Evolutionary conservation across 2,113 vertebrate genomes (phyloP), one percentile per base, ranked within the genome.

Genomic region (Microtus montanus): DNA sequence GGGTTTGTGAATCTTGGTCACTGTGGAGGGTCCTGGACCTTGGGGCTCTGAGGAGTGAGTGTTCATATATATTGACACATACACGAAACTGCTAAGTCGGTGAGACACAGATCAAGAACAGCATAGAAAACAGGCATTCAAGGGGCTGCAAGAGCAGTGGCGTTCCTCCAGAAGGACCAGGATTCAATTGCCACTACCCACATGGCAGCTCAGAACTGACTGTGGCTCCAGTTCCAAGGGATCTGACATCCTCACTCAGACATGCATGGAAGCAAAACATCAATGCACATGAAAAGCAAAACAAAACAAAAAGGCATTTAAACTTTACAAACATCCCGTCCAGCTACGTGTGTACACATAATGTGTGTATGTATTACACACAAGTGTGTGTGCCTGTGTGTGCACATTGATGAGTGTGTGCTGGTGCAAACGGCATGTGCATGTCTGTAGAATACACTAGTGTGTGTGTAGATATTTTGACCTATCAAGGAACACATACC

Each of bases 401-500:
- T 63, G 6, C 38, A 44, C 58, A 84, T 44, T 41, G 14, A 84
- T 44, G n/a, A 14, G 38, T 84, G 58, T 44, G 38, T 84, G 38
- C 61, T 11, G 24, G 61, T 30, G 24, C 28, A 61, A 14, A 28
- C 17, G 5, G 26, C 28, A 19, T 84, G 58, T 84, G 38, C 4
- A 5, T 64, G 13, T 64, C 8, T 84, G 14, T 64, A 38, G 79
- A 61, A 61, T 38, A n/a, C 33, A 35, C 44, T 35, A 22, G 64
- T 47, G 10, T 22, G 10, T 52, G 3, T 58, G 26, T 74, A n/a
- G 26, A 3, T 68, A 17, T 83, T 44, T 73, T 74, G 54, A 83
- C 28, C 33, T 12, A 49, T 5, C 58, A 35, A 26, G 17, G 44
- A 54, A 54, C 44, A n/a, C 1, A 3, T 12, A 0, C 12, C 1